Conservation (phyloP, 2,113 vertebrate genomes). For the Spheniscus mendiculus region DNA sequence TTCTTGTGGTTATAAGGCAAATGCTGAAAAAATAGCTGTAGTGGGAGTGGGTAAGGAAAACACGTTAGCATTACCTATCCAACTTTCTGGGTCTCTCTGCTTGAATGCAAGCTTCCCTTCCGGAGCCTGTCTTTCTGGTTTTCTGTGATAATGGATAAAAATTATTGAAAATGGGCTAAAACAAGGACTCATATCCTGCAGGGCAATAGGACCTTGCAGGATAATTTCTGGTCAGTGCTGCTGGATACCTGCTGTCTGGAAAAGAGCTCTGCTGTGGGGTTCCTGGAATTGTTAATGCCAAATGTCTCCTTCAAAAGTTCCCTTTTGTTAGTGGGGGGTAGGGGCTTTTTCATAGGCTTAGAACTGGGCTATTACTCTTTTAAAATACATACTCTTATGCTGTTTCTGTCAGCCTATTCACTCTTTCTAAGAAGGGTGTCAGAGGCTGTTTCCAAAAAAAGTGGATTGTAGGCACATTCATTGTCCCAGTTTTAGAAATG, state of each 20-base stretch:
- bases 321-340: neutral
- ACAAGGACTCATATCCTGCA: neutral
- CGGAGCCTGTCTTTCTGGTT: neutral
- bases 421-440: neutral
- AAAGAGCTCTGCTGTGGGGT: neutral
- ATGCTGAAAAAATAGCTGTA: neutral
- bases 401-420: neutral
- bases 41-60: neutral
- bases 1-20: neutral
- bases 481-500: neutral
- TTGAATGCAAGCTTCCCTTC: neutral
- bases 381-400: neutral
- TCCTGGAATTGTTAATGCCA: conserved; percentile 51
- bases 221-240: neutral
- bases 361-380: neutral
- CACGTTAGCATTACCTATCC: neutral
- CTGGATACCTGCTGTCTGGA: neutral
- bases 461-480: neutral
- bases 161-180: neutral
- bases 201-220: neutral
- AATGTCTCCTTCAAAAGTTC: neutral
- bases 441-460: neutral
- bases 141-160: neutral
- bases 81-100: neutral
- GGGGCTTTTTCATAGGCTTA: neutral